These are phyloP conservation scores for Sebastes goodei DNA, from an alignment of 2,797 vertebrate species.

Conservation along the genomic window DNA sequence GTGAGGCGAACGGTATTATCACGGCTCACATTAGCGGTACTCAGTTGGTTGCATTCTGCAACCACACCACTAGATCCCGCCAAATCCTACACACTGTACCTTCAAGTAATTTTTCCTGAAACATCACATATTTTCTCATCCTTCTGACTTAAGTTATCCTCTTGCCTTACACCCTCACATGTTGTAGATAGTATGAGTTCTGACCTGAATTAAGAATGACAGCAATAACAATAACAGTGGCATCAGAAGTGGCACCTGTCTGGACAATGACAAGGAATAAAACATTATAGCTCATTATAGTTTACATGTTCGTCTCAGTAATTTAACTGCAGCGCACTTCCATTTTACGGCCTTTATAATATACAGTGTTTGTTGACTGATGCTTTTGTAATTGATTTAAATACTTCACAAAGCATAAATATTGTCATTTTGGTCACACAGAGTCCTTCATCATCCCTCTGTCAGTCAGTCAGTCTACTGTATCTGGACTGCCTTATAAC, in stretches of 20 bases:
- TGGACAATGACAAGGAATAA: not conserved
- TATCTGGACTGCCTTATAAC: slow-evolving; percentile 56
- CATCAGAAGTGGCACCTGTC: not conserved
- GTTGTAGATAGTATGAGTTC: not conserved
- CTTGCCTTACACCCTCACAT: not conserved
- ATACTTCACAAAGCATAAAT: not conserved
- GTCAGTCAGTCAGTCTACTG: too few relatives aligned
- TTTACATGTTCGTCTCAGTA: not conserved
- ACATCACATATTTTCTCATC: not conserved
- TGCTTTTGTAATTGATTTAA: not conserved
- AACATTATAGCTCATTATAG: not conserved
- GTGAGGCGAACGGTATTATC: too few relatives aligned
- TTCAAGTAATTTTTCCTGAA: not conserved
- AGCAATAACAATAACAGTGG: not conserved
- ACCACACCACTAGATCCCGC: too few relatives aligned
- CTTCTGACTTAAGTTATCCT: not conserved
- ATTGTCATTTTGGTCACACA: not conserved
- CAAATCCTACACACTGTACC: too few relatives aligned
- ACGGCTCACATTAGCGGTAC: too few relatives aligned
- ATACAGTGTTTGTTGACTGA: not conserved
- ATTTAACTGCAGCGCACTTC: not conserved
- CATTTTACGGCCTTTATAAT: not conserved
- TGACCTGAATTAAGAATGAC: not conserved
- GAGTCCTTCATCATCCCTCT: not conserved
- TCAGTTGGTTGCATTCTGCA: too few relatives aligned